Percentiles rank a stretch among this genome's conserved stretches.
These are phyloP conservation scores for Gastrophryne carolinensis DNA, from an alignment of 2,797 vertebrate genomes.

Conservation along the genomic window DNA sequence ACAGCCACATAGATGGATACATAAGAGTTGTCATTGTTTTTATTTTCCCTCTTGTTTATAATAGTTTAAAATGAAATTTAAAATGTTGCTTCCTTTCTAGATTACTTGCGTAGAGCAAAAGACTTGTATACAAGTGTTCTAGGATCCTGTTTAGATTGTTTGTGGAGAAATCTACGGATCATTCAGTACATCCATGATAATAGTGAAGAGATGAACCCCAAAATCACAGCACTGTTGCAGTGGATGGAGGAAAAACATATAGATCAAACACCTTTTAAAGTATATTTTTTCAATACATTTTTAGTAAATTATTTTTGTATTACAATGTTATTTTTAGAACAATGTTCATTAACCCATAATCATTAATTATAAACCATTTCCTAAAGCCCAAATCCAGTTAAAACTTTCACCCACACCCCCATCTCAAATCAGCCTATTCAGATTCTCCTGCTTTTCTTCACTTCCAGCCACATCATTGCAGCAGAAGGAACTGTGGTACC, in stretches of 20 bases:
- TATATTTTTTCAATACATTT: constrained; percentile 25
- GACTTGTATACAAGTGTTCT: constrained; percentile 67
- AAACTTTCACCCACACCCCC: too few relatives aligned
- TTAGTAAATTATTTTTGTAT: too few relatives aligned
- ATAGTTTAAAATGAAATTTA: constrained; percentile 16
- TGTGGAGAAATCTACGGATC: constrained; percentile 80
- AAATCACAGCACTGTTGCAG: constrained; percentile 72
- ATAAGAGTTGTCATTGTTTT: background rate
- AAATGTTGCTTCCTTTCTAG: constrained; percentile 67
- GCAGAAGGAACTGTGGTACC: too few relatives aligned
- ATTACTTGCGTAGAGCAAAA: constrained; percentile 78
- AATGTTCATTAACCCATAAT: too few relatives aligned
- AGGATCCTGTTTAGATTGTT: constrained; percentile 69
- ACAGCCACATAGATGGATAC: background rate
- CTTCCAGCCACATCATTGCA: too few relatives aligned
- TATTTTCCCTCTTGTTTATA: background rate
- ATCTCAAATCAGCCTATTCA: too few relatives aligned
- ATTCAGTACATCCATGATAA: constrained; percentile 74
- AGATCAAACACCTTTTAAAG: constrained; percentile 61
- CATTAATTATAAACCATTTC: too few relatives aligned
- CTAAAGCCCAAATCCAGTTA: too few relatives aligned
- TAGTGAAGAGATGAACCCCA: constrained; percentile 73
- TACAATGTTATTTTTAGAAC: too few relatives aligned
- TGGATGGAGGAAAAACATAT: constrained; percentile 64
- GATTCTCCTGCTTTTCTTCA: too few relatives aligned